Base-by-base conservation (phyloP, 2,797 vertebrate species). In the Sibirionetta formosa region DNA sequence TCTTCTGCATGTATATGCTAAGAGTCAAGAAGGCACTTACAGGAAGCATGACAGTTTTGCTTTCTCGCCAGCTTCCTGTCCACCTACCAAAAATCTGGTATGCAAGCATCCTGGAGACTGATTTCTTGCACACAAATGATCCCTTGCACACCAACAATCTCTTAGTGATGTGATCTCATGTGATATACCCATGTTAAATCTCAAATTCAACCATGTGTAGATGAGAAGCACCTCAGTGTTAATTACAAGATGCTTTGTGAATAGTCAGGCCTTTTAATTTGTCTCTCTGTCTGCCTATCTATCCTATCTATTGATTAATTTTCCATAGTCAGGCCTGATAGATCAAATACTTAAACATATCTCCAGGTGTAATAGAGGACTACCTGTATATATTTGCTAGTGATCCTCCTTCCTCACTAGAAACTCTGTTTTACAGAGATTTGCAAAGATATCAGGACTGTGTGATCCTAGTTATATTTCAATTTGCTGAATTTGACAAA, bases 51-150 rank as follows among this genome's bases (percentile, higher is more conserved):
- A 80, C 29, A n/a, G 36, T 81, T 40, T 35, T 82, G 31, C 88
- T 93, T 94, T 65, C 88, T 71, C 26, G 46, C 77, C 64, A 42
- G 18, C 73, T 31, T 85, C 11, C 36, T 58, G 65, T 26, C 36
- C 35, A 35, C 35, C 29, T 66, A 22, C 9, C 1, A 3, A 38
- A 66, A 61, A 12, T 16, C 60, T 63, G 20, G 22, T 65, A 75
- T 48, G 42, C 40, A 86, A 88, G 82, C 56, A 60, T 69, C 54
- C 66, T 93, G 46, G 66, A 86, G 65, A 58, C 61, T 81, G 31
- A 36, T 75, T 36, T 86, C 35, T 79, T 24, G 15, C 58, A 82
- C 40, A 22, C 65, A 42, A 42, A 42, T 79, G 31, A 36, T 75
- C 44, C 84, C 35, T 79, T 24, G 15, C 56, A 82, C 40, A 24